These are phyloP conservation scores for Ambastaia sidthimunki DNA, from an alignment of 2,797 vertebrate genomes.

Conservation along the genomic window DNA sequence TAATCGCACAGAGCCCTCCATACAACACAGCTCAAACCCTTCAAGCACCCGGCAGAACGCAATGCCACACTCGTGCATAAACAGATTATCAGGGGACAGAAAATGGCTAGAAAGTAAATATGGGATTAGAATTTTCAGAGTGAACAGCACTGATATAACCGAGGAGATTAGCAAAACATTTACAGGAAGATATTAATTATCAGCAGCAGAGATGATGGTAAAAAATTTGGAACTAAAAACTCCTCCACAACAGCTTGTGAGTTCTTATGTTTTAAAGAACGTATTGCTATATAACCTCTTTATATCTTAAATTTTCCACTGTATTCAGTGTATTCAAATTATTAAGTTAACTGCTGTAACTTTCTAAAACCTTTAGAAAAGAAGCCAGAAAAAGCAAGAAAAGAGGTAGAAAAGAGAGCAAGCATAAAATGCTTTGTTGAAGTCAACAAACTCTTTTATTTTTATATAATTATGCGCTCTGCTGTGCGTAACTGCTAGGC, in stretches of 20 bases:
- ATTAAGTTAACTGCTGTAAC: slow-evolving; percentile 21
- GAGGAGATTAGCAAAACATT: slow-evolving; percentile 56
- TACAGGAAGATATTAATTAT: slow-evolving; percentile 60
- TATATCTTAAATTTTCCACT: slow-evolving; percentile 9
- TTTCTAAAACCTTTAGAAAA: slow-evolving; percentile 29
- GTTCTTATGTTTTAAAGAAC: slow-evolving; percentile 6
- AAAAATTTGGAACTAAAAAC: neutral
- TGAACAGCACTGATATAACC: slow-evolving; percentile 56
- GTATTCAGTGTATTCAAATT: slow-evolving; percentile 1
- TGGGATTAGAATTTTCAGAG: slow-evolving; percentile 53
- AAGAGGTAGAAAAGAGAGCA: neutral
- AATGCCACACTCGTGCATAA: slow-evolving; percentile 77
- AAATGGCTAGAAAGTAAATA: slow-evolving; percentile 50
- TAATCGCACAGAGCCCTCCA: slow-evolving; percentile 74
- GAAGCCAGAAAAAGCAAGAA: neutral
- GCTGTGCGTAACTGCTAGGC: slow-evolving; percentile 42
- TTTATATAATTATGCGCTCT: slow-evolving; percentile 43
- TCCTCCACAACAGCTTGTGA: neutral
- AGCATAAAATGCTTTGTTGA: slow-evolving; percentile 33
- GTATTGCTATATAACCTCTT: neutral
- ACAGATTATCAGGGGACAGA: slow-evolving; percentile 74
- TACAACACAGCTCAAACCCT: slow-evolving; percentile 65
- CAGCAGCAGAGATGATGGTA: neutral
- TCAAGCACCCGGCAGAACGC: slow-evolving; percentile 64
- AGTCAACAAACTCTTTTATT: slow-evolving; percentile 48